A percentile compares a stretch with the other conserved stretches of the same genome.
Evolutionary conservation across 2,888 invertebrate species (phyloP).

Genomic region (Hypercompe scribonia): DNA sequence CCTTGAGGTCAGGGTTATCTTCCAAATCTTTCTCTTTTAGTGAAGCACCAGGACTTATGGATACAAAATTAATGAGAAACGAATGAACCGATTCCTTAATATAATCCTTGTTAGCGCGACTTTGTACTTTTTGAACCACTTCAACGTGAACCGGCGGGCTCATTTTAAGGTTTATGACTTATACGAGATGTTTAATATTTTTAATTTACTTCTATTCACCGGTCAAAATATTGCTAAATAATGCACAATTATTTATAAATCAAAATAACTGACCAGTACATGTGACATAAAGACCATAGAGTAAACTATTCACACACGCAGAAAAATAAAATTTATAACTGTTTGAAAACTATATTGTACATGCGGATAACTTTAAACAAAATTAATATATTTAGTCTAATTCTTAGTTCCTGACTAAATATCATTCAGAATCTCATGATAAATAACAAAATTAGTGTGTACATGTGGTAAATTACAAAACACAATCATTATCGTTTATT

Average conservation of each 20-base stretch:
- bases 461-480: too few species aligned
- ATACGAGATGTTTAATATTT: neutral
- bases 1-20: slow-evolving; percentile 62
- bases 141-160: slow-evolving; percentile 72
- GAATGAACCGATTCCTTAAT: slow-evolving; percentile 67
- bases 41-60: slow-evolving; percentile 67
- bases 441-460: too few species aligned
- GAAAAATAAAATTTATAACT: neutral
- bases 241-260: neutral
- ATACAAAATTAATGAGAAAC: slow-evolving; percentile 65
- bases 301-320: neutral
- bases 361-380: neutral
- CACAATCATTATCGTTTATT: too few species aligned
- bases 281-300: neutral
- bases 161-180: slow-evolving; percentile 49
- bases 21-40: slow-evolving; percentile 62
- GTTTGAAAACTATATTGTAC: neutral
- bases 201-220: neutral
- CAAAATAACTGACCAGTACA: neutral
- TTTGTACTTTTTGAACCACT: slow-evolving; percentile 72
- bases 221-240: neutral
- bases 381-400: too few species aligned
- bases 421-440: too few species aligned
- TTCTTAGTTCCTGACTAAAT: too few species aligned
- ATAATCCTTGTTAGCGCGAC: slow-evolving; percentile 64